Percentiles rank a stretch among this genome's conserved stretches.
Evolutionary conservation across 2,888 invertebrate species (phyloP).

Genomic region (Morpho deidamia): DNA sequence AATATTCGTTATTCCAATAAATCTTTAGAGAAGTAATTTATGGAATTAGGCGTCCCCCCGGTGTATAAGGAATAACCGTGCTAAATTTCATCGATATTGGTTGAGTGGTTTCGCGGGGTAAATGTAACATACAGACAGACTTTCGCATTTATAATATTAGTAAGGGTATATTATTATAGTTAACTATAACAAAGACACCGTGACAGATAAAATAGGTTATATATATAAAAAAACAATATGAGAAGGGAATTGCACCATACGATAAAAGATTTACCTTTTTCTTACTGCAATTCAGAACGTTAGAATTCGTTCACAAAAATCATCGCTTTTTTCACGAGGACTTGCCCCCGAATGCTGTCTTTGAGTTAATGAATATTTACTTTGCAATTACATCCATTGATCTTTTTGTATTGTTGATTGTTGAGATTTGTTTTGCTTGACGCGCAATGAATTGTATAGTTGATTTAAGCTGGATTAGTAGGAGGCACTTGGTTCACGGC

Average conservation of each 20-base stretch:
- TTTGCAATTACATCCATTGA: constrained; percentile 32
- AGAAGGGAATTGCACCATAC: neutral
- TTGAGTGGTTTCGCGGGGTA: too few relatives aligned
- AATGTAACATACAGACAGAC: too few relatives aligned
- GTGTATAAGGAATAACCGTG: too few relatives aligned
- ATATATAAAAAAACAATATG: too few relatives aligned
- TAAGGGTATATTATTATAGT: too few relatives aligned
- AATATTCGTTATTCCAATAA: too few relatives aligned
- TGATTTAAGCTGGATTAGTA: constrained; percentile 27
- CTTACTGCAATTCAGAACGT: constrained; percentile 56
- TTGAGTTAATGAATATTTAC: constrained; percentile 5
- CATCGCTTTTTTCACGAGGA: constrained; percentile 59
- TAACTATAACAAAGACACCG: too few relatives aligned
- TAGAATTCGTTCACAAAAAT: constrained; percentile 54
- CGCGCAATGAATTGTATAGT: constrained; percentile 38
- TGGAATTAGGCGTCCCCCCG: too few relatives aligned
- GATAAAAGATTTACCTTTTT: constrained; percentile 10
- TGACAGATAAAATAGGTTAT: too few relatives aligned
- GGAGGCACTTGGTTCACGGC: constrained; percentile 45
- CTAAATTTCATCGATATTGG: too few relatives aligned
- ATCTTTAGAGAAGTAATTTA: too few relatives aligned
- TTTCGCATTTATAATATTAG: too few relatives aligned
- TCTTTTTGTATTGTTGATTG: neutral
- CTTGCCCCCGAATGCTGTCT: constrained; percentile 36
- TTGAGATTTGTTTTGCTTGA: neutral